Base-by-base conservation (phyloP, 2,888 invertebrate genomes). In the Leptopterna dolabrata region DNA sequence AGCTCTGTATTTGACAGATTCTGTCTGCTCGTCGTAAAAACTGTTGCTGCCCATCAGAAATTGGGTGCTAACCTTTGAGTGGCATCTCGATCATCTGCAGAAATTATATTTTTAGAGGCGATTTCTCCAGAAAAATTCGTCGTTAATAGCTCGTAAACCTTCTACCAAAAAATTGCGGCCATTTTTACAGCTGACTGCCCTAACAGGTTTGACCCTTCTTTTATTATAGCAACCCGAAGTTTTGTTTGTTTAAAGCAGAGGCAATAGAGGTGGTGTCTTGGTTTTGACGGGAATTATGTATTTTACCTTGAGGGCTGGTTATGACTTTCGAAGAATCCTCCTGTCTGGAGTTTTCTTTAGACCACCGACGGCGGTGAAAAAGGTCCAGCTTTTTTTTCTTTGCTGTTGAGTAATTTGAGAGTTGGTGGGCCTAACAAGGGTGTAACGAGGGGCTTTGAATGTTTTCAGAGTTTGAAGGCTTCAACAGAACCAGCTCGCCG, bases 341-440 rank as follows among this genome's bases (percentile, higher is more conserved):
- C 7, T 0, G 24, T 27, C 63, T 27, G 24, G 13, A 27, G 63
- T 9, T 63, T 63, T 24, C n/a, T 76, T 76, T 36, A n/a, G 73
- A 76, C 73, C 73, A 76, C 73, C 73, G 73, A 19, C 73, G 36
- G 36, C 41, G 73, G 30, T 36, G 36, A 30, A 41, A 76, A 63
- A 19, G 19, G 11, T 19, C n/a, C 14, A 4, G 30, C 73, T 27
- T 41, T 16, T 36, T 27, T 76, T 76, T 29, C n/a, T 70, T 70
- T 2, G 30, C 73, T 41, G n/a, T 76, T 19, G 73, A n/a, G 73
- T 76, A 76, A 76, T 76, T 76, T 76, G 16, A 76, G 73, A 63
- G 63, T 63, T 76, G 30, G 30, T 29, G 73, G 19, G 73, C 30
- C 16, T 76, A 76, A 76, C 73, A 76, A 76, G 73, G 41, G 30